These are phyloP conservation scores for Tragelaphus eurycerus DNA, from an alignment of 2,797 vertebrate species.

Conservation along the genomic window DNA sequence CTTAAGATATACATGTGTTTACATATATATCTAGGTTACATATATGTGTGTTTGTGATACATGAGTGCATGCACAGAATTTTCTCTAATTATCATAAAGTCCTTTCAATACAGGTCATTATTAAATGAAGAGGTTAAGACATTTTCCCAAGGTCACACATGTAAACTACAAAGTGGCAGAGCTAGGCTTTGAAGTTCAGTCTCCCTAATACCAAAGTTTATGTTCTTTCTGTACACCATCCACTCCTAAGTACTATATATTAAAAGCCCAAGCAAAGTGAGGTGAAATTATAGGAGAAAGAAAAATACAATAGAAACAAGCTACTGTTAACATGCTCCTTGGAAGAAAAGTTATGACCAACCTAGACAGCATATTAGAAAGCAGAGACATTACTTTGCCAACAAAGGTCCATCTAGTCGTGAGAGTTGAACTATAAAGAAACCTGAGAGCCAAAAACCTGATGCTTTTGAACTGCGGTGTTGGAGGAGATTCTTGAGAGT, in stretches of 20 bases:
- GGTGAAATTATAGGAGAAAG: neutral
- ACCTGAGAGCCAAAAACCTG: neutral
- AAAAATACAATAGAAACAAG: neutral
- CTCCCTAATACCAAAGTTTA: neutral
- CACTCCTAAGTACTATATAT: neutral
- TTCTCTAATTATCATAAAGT: neutral
- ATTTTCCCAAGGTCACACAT: neutral
- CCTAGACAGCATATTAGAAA: neutral
- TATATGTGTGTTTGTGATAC: neutral
- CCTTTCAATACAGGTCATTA: neutral
- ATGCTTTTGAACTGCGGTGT: neutral
- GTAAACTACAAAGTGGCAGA: neutral
- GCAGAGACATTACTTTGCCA: neutral
- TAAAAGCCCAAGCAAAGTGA: neutral
- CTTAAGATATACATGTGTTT: neutral
- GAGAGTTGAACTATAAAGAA: neutral
- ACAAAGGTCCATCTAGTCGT: neutral
- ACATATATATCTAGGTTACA: accelerated
- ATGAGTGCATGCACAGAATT: neutral
- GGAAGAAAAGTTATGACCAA: neutral
- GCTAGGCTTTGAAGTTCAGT: neutral
- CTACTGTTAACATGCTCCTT: neutral
- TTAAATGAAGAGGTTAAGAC: neutral
- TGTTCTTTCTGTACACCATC: neutral
- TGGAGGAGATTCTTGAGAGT: neutral